phyloP scores from a whole-genome alignment of 2,797 vertebrate species.

The Spea hammondii region DNA sequence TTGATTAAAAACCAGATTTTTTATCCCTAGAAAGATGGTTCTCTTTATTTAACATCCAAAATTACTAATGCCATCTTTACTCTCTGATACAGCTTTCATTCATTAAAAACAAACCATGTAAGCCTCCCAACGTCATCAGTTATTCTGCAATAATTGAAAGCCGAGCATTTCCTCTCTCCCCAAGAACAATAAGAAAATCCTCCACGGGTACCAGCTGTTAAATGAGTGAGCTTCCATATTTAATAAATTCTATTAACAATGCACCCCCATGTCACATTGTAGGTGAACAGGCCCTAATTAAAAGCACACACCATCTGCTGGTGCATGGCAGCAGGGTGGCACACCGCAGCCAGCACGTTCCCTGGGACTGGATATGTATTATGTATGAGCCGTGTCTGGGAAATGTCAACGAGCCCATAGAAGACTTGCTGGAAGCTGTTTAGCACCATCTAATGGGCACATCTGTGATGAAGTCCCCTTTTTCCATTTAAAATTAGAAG shows the following conservation, averaged over 20 bases:
- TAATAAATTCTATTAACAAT: conserved; percentile 62
- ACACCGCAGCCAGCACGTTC: conserved; percentile 53
- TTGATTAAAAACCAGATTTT: conserved; percentile 10
- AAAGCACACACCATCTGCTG: conserved; percentile 58
- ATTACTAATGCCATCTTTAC: conserved; percentile 13
- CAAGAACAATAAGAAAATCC: conserved; percentile 49
- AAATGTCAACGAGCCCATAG: conserved; percentile 35
- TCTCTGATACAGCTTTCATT: conserved; percentile 23
- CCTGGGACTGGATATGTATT: conserved; percentile 55
- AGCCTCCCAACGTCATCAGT: conserved; percentile 12
- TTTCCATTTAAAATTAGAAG: conserved; percentile 14
- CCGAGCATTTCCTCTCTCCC: conserved; percentile 27
- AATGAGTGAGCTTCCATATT: conserved; percentile 58
- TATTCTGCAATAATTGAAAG: conserved; percentile 18
- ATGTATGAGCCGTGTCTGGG: conserved; percentile 55
- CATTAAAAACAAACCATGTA: conserved; percentile 21
- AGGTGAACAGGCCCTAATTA: conserved; percentile 63
- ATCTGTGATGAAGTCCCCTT: conserved; percentile 31
- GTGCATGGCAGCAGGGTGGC: conserved; percentile 58
- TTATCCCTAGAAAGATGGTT: not conserved
- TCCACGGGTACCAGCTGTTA: conserved; percentile 57
- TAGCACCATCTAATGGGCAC: conserved; percentile 56
- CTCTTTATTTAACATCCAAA: conserved; percentile 3
- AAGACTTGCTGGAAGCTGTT: conserved; percentile 53
- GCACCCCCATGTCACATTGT: conserved; percentile 58